Percentiles rank a stretch among this genome's conserved stretches.
Conservation (phyloP, 2,797 vertebrate genomes). For the Pelodytes ibericus region DNA sequence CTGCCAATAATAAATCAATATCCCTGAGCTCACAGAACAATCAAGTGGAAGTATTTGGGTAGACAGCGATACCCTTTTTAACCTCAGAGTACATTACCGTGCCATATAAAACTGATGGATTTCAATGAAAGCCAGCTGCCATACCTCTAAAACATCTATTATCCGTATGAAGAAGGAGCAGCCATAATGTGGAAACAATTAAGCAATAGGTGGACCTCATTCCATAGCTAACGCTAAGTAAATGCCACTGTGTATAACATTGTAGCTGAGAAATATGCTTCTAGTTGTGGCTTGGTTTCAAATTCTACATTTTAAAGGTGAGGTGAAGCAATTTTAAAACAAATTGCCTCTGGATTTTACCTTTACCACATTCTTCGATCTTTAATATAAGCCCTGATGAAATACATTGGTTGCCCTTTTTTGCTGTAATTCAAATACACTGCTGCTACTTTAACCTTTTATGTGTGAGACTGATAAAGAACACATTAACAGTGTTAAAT, state of each 20-base stretch:
- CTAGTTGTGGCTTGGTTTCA: slow-evolving; percentile 46
- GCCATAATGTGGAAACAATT: slow-evolving; percentile 50
- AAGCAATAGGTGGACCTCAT: slow-evolving; percentile 49
- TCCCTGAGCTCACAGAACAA: slow-evolving; percentile 42
- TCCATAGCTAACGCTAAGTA: slow-evolving; percentile 40
- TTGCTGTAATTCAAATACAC: not conserved
- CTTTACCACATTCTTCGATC: slow-evolving; percentile 14
- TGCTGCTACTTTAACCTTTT: not conserved
- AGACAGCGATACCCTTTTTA: slow-evolving; percentile 49
- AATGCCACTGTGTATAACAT: slow-evolving; percentile 50
- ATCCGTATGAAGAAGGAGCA: slow-evolving; percentile 30
- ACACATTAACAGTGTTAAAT: too few species aligned
- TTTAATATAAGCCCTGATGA: slow-evolving; percentile 15
- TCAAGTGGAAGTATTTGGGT: slow-evolving; percentile 49
- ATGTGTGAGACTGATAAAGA: too few species aligned
- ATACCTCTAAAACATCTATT: slow-evolving; percentile 49
- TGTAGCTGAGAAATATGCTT: slow-evolving; percentile 50
- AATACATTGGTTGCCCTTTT: not conserved
- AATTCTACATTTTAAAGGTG: slow-evolving; percentile 40
- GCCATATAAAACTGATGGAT: slow-evolving; percentile 48
- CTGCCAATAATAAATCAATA: slow-evolving; percentile 57
- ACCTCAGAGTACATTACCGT: slow-evolving; percentile 51
- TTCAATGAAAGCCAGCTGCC: slow-evolving; percentile 55
- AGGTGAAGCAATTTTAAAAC: slow-evolving; percentile 49
- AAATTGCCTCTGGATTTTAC: slow-evolving; percentile 50